Conservation (phyloP, 2,113 vertebrate genomes). For the Callipepla squamata region DNA sequence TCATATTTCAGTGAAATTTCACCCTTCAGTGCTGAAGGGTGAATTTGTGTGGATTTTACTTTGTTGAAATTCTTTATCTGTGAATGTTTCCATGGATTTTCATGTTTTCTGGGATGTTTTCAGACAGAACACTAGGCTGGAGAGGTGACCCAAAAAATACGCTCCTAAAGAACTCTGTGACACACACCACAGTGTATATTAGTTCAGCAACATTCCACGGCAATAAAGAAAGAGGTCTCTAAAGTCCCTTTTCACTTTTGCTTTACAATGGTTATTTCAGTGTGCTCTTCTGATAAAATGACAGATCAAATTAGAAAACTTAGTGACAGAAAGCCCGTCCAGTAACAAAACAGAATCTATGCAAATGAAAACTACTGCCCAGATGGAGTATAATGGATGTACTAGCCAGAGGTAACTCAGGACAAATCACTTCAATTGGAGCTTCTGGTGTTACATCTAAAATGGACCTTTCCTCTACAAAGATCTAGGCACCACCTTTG, state of each 20-base stretch:
- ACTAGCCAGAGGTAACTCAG: background rate
- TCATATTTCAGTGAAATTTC: background rate
- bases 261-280: background rate
- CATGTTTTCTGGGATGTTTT: background rate
- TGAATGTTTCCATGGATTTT: background rate
- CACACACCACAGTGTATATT: background rate
- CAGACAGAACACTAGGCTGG: background rate
- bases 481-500: background rate
- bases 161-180: background rate
- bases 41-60: background rate
- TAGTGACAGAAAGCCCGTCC: background rate
- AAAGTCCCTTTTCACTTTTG: background rate
- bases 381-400: background rate
- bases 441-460: background rate
- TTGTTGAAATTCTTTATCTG: background rate
- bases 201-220: background rate
- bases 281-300: background rate
- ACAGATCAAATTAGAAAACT: background rate
- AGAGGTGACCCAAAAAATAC: background rate
- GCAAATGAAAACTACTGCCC: background rate
- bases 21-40: background rate
- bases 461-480: background rate
- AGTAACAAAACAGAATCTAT: background rate
- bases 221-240: background rate
- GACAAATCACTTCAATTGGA: accelerated